These are phyloP conservation scores for Cephus nigrinus DNA, from an alignment of 2,888 invertebrate species.

Conservation along the genomic window DNA sequence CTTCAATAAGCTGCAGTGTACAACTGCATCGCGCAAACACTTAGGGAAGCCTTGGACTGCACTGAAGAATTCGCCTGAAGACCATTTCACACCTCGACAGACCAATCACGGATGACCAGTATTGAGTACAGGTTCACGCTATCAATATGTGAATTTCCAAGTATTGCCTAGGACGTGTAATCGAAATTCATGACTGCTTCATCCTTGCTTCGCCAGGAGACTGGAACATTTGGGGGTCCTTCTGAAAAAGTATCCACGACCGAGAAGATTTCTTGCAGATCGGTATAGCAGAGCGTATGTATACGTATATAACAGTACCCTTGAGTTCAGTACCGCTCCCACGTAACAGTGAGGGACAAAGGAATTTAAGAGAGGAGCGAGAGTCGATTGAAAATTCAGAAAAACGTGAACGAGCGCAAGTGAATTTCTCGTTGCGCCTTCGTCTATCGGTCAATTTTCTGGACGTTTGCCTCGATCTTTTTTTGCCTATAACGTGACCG, in stretches of 20 bases:
- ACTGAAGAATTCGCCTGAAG: background rate
- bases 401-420: background rate
- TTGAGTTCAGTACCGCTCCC: background rate
- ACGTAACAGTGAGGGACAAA: background rate
- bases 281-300: background rate
- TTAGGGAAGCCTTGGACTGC: background rate
- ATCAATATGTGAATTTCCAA: background rate
- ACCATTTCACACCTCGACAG: background rate
- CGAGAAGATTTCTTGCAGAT: background rate
- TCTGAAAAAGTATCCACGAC: background rate
- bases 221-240: background rate
- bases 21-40: background rate
- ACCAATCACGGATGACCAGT: background rate
- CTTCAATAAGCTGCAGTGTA: background rate
- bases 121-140: background rate
- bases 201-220: background rate
- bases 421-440: background rate
- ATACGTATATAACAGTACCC: background rate
- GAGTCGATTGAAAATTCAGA: background rate
- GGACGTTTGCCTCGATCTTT: background rate
- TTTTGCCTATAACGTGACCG: background rate
- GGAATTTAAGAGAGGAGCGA: background rate
- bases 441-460: background rate
- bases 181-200: background rate
- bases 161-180: background rate